Percentiles rank a stretch among this genome's conserved stretches.
phyloP scores from a whole-genome alignment of 2,797 vertebrate species.

The Enteromius fasciolatus region DNA sequence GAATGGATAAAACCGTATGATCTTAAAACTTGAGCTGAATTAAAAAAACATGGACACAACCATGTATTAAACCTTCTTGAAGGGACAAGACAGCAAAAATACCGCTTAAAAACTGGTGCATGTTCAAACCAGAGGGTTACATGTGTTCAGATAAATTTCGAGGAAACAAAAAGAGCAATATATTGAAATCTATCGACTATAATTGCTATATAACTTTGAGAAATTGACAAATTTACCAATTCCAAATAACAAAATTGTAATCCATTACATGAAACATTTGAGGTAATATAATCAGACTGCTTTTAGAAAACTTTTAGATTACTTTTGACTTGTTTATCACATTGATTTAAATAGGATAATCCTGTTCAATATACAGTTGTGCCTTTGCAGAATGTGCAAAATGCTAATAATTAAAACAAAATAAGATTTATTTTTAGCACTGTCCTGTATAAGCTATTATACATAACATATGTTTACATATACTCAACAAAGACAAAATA shows the following conservation, averaged over 20 bases:
- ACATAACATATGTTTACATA: neutral
- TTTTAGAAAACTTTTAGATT: neutral
- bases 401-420: neutral
- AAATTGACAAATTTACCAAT: neutral
- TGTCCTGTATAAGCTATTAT: neutral
- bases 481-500: neutral
- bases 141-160: neutral
- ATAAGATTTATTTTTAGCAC: neutral
- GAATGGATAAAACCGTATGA: conserved; percentile 35
- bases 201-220: neutral
- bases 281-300: neutral
- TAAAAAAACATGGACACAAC: conserved; percentile 3
- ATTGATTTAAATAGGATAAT: neutral
- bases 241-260: neutral
- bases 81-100: conserved; percentile 12
- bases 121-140: neutral
- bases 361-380: too few relatives aligned
- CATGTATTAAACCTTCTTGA: conserved; percentile 23
- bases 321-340: neutral
- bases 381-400: neutral
- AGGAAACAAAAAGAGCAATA: neutral
- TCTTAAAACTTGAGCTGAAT: conserved; percentile 36
- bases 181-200: neutral
- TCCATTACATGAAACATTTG: neutral
- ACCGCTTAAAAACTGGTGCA: neutral